A percentile compares a stretch with the other conserved stretches of the same genome.
Evolutionary conservation across 1,140 invertebrate species (phyloP).

Genomic region (Drosophila pseudoananassae): DNA sequence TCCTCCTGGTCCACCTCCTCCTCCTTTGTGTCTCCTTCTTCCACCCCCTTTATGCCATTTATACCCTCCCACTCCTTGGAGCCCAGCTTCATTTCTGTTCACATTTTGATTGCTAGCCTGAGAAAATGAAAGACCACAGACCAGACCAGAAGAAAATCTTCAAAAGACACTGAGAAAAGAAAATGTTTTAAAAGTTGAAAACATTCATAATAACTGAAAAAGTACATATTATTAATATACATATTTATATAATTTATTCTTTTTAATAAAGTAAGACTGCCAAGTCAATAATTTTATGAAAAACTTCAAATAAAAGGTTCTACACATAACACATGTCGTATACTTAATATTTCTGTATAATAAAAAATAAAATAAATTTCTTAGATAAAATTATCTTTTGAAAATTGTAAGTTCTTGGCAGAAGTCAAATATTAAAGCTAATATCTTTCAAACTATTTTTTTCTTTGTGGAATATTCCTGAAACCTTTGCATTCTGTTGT

Average conservation of each 20-base stretch:
- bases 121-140: conserved; percentile 63
- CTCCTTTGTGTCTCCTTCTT: not conserved
- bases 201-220: no score
- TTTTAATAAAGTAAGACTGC: no score
- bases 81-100: not conserved
- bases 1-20: not conserved
- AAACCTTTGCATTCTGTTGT: conserved; percentile 56
- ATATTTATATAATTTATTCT: no score
- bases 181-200: no score
- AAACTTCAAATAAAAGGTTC: no score
- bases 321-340: no score
- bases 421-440: not conserved
- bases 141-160: conserved; percentile 15
- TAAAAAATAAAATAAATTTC: no score
- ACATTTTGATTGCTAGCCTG: conserved; percentile 65
- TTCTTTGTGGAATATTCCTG: conserved; percentile 20
- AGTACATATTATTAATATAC: no score
- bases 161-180: not conserved
- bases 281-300: no score
- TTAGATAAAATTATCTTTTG: no score
- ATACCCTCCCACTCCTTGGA: not conserved
- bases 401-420: not conserved
- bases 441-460: not conserved
- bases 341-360: not conserved
- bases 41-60: conserved; percentile 5